These are phyloP conservation scores for Eilema caniola DNA, from an alignment of 2,888 invertebrate genomes.

Conservation along the genomic window DNA sequence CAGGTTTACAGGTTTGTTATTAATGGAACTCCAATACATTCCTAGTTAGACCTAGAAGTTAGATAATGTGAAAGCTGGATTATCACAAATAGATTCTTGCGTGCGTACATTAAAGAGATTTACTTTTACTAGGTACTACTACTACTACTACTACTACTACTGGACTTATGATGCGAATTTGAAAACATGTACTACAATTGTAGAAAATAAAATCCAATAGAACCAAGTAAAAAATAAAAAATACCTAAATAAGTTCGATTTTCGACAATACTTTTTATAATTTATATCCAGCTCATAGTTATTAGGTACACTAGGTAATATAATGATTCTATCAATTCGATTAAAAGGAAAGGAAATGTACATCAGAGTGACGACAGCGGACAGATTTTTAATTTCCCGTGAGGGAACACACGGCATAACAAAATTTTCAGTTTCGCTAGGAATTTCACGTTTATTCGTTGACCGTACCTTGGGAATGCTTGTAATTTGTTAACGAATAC, in stretches of 20 bases:
- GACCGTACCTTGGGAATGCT: slow-evolving; percentile 20
- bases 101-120: no score
- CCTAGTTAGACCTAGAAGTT: no score
- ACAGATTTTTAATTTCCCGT: slow-evolving; percentile 61
- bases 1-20: no score
- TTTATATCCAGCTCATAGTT: not conserved
- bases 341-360: slow-evolving; percentile 42
- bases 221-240: not conserved
- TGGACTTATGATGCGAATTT: not conserved
- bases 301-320: not conserved
- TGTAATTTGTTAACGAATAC: slow-evolving; percentile 20
- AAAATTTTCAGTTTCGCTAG: slow-evolving; percentile 51
- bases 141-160: no score
- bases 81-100: no score
- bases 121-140: no score
- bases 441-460: slow-evolving; percentile 23
- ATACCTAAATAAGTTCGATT: not conserved
- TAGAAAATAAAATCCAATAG: no score
- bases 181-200: not conserved
- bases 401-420: slow-evolving; percentile 41
- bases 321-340: slow-evolving; percentile 29
- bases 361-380: slow-evolving; percentile 40
- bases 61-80: no score
- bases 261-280: not conserved
- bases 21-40: no score